A percentile compares a stretch with the other conserved stretches of the same genome.
Conservation (phyloP, 2,888 invertebrate genomes). For the Glyphotaelius pellucidus region DNA sequence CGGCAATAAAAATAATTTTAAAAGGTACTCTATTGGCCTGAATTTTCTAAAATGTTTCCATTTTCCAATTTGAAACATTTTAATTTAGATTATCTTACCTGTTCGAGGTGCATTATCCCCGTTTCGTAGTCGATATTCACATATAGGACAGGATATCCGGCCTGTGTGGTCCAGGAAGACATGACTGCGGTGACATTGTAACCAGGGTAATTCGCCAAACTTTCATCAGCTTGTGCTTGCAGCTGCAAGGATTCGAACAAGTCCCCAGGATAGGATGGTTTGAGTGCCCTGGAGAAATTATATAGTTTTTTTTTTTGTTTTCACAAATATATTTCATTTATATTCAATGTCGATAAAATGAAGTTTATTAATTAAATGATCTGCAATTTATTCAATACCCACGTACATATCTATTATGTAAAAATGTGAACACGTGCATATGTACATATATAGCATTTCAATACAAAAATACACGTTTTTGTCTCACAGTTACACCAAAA, state of each 20-base stretch:
- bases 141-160: conserved; percentile 79
- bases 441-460: no score
- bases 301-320: background rate
- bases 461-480: no score
- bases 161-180: conserved; percentile 79
- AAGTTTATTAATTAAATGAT: no score
- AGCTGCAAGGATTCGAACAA: background rate
- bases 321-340: background rate
- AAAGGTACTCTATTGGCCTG: no score
- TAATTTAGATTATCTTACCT: conserved; percentile 69
- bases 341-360: background rate
- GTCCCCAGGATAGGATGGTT: background rate
- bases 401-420: no score
- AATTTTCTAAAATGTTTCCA: no score
- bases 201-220: background rate
- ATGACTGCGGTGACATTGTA: conserved; percentile 74
- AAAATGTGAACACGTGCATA: no score
- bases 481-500: no score
- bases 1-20: no score
- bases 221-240: background rate
- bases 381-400: conserved; percentile 61
- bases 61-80: no score
- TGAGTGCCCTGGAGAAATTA: background rate
- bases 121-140: conserved; percentile 75
- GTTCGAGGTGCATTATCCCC: conserved; percentile 73